Evolutionary conservation across 2,888 invertebrate genomes (phyloP).

Genomic region (Abscondita cerata): DNA sequence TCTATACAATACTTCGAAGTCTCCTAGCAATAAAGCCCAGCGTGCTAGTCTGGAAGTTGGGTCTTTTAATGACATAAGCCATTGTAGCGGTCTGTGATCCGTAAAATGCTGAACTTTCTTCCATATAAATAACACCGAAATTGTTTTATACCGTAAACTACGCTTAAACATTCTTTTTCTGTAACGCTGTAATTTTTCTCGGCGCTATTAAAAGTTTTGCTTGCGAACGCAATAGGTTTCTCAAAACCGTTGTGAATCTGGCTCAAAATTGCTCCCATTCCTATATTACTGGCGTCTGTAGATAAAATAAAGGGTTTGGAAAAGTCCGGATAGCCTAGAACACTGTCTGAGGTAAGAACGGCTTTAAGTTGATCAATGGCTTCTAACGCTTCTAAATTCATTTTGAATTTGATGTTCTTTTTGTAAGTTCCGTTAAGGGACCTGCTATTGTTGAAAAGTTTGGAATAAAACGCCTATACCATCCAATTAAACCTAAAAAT

Average conservation of each 20-base stretch:
- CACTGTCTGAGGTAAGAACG: neutral
- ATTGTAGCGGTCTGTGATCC: neutral
- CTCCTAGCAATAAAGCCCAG: neutral
- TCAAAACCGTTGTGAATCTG: neutral
- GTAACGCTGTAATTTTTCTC: constrained; percentile 6
- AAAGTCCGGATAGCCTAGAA: neutral
- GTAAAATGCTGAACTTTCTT: constrained; percentile 6
- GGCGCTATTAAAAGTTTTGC: neutral
- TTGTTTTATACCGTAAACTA: constrained; percentile 4
- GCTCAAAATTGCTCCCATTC: neutral
- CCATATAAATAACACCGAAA: constrained; percentile 11
- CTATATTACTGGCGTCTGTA: neutral
- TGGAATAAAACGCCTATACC: no score
- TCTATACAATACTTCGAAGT: constrained; percentile 3
- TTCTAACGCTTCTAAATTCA: neutral
- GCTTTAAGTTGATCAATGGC: neutral
- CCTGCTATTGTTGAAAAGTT: no score
- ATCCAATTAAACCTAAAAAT: no score
- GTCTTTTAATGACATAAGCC: neutral
- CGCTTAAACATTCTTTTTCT: neutral
- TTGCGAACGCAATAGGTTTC: neutral
- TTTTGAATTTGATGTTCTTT: no score
- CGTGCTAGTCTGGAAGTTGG: neutral
- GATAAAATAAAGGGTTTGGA: neutral
- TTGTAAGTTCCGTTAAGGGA: no score